Conservation (phyloP, 2,888 invertebrate species). For the Drosophila pseudotakahashii region DNA sequence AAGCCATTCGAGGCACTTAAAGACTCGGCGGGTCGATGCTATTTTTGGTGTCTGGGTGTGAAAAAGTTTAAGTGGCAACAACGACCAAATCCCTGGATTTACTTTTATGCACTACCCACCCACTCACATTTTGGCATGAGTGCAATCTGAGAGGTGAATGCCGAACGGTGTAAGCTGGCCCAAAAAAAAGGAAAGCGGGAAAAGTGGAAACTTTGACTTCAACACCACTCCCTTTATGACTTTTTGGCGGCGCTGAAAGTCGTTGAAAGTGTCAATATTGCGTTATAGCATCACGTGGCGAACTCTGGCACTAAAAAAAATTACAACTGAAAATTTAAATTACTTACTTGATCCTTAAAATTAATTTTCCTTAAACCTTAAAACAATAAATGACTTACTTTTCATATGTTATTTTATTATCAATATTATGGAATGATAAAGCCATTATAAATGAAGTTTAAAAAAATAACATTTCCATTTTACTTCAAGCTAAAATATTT, state of each 20-base stretch:
- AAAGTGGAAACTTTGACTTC: constrained; percentile 51
- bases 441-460: too few relatives aligned
- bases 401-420: too few relatives aligned
- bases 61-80: constrained; percentile 82
- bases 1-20: constrained; percentile 70
- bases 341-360: too few relatives aligned
- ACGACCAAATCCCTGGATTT: constrained; percentile 79
- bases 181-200: constrained; percentile 10
- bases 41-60: constrained; percentile 68
- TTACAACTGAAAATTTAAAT: too few relatives aligned
- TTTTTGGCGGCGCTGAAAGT: constrained; percentile 76
- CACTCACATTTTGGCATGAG: constrained; percentile 26
- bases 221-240: constrained; percentile 75
- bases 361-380: too few relatives aligned
- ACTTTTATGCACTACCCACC: constrained; percentile 70
- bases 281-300: constrained; percentile 78
- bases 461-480: too few relatives aligned
- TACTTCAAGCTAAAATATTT: too few relatives aligned
- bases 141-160: constrained; percentile 53
- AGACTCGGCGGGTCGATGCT: constrained; percentile 46
- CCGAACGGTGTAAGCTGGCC: constrained; percentile 35
- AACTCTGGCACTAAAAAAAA: constrained; percentile 11
- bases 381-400: too few relatives aligned
- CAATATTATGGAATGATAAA: too few relatives aligned
- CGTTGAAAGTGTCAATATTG: constrained; percentile 81